Conservation (phyloP, 2,797 vertebrate species). For the Hydrolagus colliei region DNA sequence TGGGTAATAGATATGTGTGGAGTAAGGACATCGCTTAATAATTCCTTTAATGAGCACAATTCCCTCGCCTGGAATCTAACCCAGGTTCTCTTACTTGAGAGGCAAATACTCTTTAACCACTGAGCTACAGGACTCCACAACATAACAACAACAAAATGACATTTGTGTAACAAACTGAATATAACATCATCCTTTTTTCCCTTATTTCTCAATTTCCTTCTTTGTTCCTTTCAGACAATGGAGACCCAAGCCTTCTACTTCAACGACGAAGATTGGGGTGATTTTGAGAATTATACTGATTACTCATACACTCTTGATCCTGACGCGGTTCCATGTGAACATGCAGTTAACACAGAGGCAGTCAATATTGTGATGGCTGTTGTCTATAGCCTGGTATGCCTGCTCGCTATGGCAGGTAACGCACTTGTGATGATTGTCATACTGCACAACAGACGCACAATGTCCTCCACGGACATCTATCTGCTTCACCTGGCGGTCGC, state of each 20-base stretch:
- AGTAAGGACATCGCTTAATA: too few species aligned
- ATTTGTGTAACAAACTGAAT: too few species aligned
- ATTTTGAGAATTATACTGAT: not conserved
- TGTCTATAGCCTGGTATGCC: slow-evolving; percentile 59
- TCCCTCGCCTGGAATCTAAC: too few species aligned
- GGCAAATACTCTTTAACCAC: too few species aligned
- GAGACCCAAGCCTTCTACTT: too few species aligned
- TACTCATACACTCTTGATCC: not conserved
- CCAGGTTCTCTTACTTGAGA: too few species aligned
- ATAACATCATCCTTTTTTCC: not conserved
- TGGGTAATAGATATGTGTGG: too few species aligned
- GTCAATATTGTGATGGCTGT: slow-evolving; percentile 46
- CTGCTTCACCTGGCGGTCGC: slow-evolving; percentile 61
- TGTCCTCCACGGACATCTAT: slow-evolving; percentile 70
- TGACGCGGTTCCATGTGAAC: not conserved
- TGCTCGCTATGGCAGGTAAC: slow-evolving; percentile 72
- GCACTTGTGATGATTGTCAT: slow-evolving; percentile 71
- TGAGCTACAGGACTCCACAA: too few species aligned
- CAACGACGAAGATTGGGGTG: not conserved
- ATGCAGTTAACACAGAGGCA: not conserved
- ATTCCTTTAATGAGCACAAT: too few species aligned
- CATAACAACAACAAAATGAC: too few species aligned
- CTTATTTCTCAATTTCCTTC: not conserved
- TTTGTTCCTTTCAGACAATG: not conserved
- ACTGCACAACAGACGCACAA: slow-evolving; percentile 48